Evolutionary conservation across 1,140 invertebrate species (phyloP).

Genomic region (Archivesica marissinica): DNA sequence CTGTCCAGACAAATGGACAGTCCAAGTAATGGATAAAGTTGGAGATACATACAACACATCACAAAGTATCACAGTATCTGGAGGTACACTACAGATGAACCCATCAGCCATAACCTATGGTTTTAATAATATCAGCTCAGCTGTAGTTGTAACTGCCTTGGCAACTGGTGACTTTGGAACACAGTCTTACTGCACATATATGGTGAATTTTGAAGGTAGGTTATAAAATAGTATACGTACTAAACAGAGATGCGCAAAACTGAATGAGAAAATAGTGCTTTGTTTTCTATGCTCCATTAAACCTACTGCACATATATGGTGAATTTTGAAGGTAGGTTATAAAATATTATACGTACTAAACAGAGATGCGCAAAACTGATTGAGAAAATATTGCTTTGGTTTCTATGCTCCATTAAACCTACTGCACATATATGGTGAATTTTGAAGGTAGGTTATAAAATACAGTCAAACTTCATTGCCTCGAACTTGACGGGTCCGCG

Average conservation of each 20-base stretch:
- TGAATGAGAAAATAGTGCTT: too few species aligned
- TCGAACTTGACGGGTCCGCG: too few species aligned
- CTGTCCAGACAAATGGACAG: background rate
- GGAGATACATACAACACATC: background rate
- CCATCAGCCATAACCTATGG: background rate
- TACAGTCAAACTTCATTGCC: too few species aligned
- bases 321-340: conserved; percentile 11
- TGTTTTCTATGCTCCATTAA: too few species aligned
- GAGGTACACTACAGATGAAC: background rate
- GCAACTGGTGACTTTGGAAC: background rate
- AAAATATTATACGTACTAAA: too few species aligned
- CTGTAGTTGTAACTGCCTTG: background rate
- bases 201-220: conserved; percentile 14
- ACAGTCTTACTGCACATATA: background rate
- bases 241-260: too few species aligned
- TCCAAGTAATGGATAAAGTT: background rate
- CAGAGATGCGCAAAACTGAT: too few species aligned
- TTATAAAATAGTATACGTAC: too few species aligned
- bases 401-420: too few species aligned
- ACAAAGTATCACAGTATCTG: background rate
- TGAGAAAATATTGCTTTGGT: too few species aligned
- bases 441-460: conserved; percentile 14
- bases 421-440: background rate
- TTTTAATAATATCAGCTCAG: conserved; percentile 8
- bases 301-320: background rate